These are phyloP conservation scores for Drosophila rellima DNA, from an alignment of 2,888 invertebrate genomes.

Conservation along the genomic window DNA sequence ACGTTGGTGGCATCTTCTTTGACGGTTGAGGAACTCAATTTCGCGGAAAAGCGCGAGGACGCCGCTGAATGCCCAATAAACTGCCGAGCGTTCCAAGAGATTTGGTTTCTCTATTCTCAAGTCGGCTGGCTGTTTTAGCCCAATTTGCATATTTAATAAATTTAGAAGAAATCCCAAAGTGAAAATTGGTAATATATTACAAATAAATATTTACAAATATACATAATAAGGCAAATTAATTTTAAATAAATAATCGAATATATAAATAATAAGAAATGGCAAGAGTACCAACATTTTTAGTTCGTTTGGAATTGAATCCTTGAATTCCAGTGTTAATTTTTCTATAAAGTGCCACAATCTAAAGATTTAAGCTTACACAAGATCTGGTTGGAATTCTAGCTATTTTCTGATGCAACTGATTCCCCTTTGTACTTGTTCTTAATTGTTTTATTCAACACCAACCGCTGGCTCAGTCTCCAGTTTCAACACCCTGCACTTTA, in stretches of 20 bases:
- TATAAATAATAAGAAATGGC: too few relatives aligned
- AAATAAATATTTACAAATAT: too few relatives aligned
- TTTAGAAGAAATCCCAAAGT: neutral
- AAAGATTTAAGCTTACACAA: too few relatives aligned
- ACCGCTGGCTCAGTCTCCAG: slow-evolving; percentile 1
- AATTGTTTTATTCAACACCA: neutral
- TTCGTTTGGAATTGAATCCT: too few relatives aligned
- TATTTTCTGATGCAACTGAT: neutral
- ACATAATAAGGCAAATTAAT: too few relatives aligned
- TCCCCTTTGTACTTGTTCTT: neutral
- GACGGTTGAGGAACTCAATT: slow-evolving; percentile 49
- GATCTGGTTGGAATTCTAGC: neutral
- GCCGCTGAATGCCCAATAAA: slow-evolving; percentile 48
- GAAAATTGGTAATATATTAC: too few relatives aligned
- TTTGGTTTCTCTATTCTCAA: slow-evolving; percentile 14
- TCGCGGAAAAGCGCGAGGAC: slow-evolving; percentile 68
- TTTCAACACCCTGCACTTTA: slow-evolving; percentile 15
- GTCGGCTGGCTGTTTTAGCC: neutral
- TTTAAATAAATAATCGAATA: too few relatives aligned
- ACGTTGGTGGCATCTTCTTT: slow-evolving; percentile 68
- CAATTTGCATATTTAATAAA: neutral
- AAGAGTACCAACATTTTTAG: too few relatives aligned
- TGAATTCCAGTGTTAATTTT: too few relatives aligned
- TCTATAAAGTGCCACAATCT: too few relatives aligned
- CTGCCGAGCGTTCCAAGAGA: neutral